Conservation (phyloP, 2,888 invertebrate genomes). For the Xestoiulus laeticollis region DNA sequence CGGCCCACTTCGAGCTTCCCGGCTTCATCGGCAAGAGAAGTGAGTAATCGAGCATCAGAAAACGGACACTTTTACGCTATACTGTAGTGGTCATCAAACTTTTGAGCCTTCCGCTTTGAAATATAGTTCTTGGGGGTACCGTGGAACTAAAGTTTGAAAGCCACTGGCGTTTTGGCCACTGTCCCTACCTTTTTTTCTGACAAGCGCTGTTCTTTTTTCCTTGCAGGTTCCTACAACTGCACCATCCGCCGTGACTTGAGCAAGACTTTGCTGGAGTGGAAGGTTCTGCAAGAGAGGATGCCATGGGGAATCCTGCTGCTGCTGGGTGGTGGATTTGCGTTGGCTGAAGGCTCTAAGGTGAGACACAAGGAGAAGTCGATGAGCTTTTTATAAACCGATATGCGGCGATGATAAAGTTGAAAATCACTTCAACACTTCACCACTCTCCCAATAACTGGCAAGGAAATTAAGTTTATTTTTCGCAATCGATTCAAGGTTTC, state of each 20-base stretch:
- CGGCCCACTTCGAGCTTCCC: constrained; percentile 49
- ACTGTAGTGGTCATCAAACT: too few species aligned
- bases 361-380: not conserved
- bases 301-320: constrained; percentile 91
- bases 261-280: constrained; percentile 70
- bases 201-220: not conserved
- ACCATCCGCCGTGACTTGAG: constrained; percentile 31
- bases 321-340: constrained; percentile 89
- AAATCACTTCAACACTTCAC: too few species aligned
- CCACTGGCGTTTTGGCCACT: too few species aligned
- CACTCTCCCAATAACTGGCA: too few species aligned
- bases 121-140: too few species aligned
- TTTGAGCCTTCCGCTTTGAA: too few species aligned
- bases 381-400: too few species aligned
- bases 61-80: too few species aligned
- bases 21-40: constrained; percentile 47
- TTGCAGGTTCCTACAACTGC: not conserved
- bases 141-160: too few species aligned
- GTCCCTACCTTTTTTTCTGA: not conserved
- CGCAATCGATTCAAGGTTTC: constrained; percentile 58
- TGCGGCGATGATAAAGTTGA: too few species aligned
- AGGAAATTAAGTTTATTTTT: too few species aligned
- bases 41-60: too few species aligned
- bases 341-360: constrained; percentile 82
- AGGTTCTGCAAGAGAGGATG: constrained; percentile 81